A percentile compares a stretch with the other conserved stretches of the same genome.
phyloP scores from a whole-genome alignment of 2,113 vertebrate genomes.

The Monopterus albus region DNA sequence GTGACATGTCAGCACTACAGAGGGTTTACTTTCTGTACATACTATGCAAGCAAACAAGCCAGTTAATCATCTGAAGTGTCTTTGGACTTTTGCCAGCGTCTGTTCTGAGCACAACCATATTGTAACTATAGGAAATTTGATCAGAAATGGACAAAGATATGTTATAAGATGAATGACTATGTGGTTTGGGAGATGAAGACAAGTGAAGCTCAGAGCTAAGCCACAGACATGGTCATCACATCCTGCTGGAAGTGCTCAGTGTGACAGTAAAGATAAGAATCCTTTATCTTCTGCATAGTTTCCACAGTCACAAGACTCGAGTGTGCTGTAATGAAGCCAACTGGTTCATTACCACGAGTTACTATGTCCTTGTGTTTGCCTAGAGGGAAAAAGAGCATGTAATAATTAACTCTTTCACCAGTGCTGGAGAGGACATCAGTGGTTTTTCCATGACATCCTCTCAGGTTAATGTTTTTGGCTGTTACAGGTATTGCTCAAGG shows the following conservation, averaged over 20 bases:
- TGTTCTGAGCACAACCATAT: neutral
- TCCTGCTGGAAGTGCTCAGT: conserved; percentile 4
- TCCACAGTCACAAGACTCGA: conserved; percentile 44
- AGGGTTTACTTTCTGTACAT: neutral
- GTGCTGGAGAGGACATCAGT: neutral
- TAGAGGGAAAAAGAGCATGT: neutral
- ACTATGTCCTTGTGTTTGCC: conserved; percentile 34
- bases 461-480: conserved; percentile 3
- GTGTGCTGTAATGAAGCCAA: conserved; percentile 46
- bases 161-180: too few relatives aligned
- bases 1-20: too few relatives aligned
- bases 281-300: conserved; percentile 68
- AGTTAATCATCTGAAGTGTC: neutral
- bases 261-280: conserved; percentile 21
- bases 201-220: neutral
- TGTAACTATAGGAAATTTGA: neutral
- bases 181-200: too few relatives aligned
- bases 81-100: neutral
- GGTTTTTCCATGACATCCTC: neutral
- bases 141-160: too few relatives aligned
- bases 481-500: neutral
- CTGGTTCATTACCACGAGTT: conserved; percentile 42
- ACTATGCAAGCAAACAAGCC: neutral
- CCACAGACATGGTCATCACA: neutral
- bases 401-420: conserved; percentile 25